These are phyloP conservation scores for Dolichopus griseipennis DNA, from an alignment of 2,888 invertebrate species.

Conservation along the genomic window DNA sequence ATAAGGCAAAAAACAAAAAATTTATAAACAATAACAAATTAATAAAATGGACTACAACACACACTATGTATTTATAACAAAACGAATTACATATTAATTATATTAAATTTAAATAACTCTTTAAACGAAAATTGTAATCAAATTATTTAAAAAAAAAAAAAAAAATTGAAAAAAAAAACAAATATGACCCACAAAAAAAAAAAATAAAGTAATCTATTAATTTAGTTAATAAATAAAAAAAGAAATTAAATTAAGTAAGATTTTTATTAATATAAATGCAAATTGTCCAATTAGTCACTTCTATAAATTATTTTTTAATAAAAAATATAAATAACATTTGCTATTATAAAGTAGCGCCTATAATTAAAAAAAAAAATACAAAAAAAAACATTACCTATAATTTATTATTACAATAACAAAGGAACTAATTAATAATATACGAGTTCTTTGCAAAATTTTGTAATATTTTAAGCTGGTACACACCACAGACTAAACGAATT, in stretches of 20 bases:
- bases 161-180: neutral
- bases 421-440: too few relatives aligned
- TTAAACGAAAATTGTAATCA: neutral
- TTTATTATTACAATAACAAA: too few relatives aligned
- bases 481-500: too few relatives aligned
- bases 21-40: neutral
- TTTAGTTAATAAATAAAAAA: neutral
- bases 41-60: neutral
- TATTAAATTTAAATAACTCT: too few relatives aligned
- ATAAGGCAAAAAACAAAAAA: too few relatives aligned
- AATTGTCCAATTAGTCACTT: neutral
- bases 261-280: neutral
- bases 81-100: too few relatives aligned
- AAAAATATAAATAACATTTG: neutral
- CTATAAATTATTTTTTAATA: neutral
- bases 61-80: too few relatives aligned
- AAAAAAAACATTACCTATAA: too few relatives aligned
- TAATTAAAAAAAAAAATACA: too few relatives aligned
- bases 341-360: too few relatives aligned
- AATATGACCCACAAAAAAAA: neutral
- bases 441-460: too few relatives aligned
- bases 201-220: neutral
- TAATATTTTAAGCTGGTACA: too few relatives aligned
- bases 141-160: neutral
- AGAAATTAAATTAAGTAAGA: neutral